These are phyloP conservation scores for Peromyscus leucopus DNA, from an alignment of 2,113 vertebrate genomes.

Conservation along the genomic window DNA sequence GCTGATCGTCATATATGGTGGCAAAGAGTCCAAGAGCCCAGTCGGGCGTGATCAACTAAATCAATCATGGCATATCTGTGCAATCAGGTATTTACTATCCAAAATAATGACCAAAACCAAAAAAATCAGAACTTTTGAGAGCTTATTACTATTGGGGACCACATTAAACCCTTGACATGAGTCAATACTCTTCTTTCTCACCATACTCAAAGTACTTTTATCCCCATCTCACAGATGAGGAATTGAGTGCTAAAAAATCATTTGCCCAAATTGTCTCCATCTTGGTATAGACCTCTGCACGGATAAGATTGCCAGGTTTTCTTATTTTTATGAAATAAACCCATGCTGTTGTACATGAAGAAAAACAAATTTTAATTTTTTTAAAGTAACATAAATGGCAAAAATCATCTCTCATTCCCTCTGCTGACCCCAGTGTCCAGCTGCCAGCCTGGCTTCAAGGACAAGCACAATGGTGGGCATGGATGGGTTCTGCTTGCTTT, in stretches of 20 bases:
- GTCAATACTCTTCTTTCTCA: neutral
- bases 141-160: neutral
- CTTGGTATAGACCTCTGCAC: neutral
- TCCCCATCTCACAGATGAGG: neutral
- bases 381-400: neutral
- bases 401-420: neutral
- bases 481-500: neutral
- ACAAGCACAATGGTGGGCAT: accelerated
- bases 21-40: conserved; percentile 24
- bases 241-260: neutral
- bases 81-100: neutral
- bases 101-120: neutral
- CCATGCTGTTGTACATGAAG: neutral
- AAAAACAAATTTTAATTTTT: neutral
- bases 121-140: neutral
- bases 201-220: neutral
- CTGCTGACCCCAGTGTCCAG: neutral
- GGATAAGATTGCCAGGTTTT: neutral
- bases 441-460: neutral
- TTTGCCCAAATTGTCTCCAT: neutral
- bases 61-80: neutral
- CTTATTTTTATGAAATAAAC: neutral
- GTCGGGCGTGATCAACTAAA: neutral
- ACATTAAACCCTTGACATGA: neutral
- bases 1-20: neutral